Conservation (phyloP, 2,113 vertebrate genomes). For the Lampris incognitus region DNA sequence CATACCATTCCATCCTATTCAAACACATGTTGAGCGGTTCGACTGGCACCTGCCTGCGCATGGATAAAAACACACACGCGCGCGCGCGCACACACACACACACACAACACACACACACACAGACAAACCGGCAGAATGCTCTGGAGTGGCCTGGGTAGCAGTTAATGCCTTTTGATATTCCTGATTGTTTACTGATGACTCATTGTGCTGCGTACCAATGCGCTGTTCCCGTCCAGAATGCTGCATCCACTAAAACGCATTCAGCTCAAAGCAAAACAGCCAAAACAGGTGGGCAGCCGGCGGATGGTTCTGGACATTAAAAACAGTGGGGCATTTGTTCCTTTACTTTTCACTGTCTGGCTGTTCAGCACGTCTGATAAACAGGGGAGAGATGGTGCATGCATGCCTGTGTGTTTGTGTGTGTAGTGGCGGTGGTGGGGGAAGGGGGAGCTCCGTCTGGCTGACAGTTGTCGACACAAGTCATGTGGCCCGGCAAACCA, state of each 20-base stretch:
- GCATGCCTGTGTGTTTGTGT: too few species aligned
- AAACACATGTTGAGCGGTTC: conserved; percentile 32
- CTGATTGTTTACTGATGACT: conserved; percentile 50
- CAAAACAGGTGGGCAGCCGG: conserved; percentile 54
- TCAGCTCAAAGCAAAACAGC: conserved; percentile 45
- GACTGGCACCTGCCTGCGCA: conserved; percentile 48
- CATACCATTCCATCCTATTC: conserved; percentile 57
- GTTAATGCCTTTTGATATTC: conserved; percentile 60
- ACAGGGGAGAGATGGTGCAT: too few species aligned
- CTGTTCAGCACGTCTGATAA: conserved; percentile 57
- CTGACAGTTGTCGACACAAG: conserved; percentile 67
- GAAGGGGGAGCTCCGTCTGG: conserved; percentile 8
- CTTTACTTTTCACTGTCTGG: conserved; percentile 43
- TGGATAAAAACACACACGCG: conserved; percentile 29
- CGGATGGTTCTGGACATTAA: conserved; percentile 63
- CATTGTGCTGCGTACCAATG: conserved; percentile 3
- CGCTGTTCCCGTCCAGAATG: conserved; percentile 42
- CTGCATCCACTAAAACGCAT: conserved; percentile 63
- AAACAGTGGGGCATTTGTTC: conserved; percentile 59
- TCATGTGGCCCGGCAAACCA: conserved; percentile 52
- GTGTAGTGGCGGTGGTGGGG: neutral
- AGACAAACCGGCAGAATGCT: conserved; percentile 57
- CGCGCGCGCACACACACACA: conserved; percentile 21
- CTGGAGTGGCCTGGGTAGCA: conserved; percentile 65
- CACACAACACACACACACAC: conserved; percentile 16